Evolutionary conservation across 92 coral and sea anemone species (phyloP).

Genomic region (Metridium senile): DNA sequence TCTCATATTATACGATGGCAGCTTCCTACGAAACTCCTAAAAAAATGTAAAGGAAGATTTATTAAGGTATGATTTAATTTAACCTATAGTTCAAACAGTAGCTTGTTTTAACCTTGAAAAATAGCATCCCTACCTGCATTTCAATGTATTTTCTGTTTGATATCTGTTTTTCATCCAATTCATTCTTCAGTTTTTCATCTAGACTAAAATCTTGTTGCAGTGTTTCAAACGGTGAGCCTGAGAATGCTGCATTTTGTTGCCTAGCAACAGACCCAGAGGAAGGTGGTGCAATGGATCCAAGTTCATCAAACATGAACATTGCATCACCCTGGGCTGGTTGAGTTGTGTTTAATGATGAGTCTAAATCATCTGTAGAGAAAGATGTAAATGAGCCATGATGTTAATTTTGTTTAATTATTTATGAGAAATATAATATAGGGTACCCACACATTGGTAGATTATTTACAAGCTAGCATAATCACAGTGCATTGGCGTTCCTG

Average conservation of each 20-base stretch:
- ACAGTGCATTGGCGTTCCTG: too few relatives aligned
- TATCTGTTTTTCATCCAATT: constrained; percentile 23
- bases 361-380: constrained; percentile 4
- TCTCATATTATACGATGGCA: constrained; percentile 72
- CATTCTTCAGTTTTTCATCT: constrained; percentile 46
- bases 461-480: too few relatives aligned
- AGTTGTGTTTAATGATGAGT: background rate
- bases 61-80: background rate
- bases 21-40: constrained; percentile 60
- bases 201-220: constrained; percentile 41
- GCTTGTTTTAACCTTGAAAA: background rate
- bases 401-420: too few relatives aligned
- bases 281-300: background rate
- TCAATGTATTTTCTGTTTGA: constrained; percentile 33
- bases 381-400: background rate
- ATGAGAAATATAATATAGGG: too few relatives aligned
- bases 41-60: background rate
- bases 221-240: constrained; percentile 5
- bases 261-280: background rate
- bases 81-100: too few relatives aligned
- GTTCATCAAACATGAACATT: constrained; percentile 39
- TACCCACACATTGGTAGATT: too few relatives aligned
- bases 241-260: background rate
- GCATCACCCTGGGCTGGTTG: constrained; percentile 25
- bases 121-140: constrained; percentile 58